Evolutionary conservation across 2,888 invertebrate genomes (phyloP), one percentile per base, ranked within the genome.

Genomic region (Netelia melanura): DNA sequence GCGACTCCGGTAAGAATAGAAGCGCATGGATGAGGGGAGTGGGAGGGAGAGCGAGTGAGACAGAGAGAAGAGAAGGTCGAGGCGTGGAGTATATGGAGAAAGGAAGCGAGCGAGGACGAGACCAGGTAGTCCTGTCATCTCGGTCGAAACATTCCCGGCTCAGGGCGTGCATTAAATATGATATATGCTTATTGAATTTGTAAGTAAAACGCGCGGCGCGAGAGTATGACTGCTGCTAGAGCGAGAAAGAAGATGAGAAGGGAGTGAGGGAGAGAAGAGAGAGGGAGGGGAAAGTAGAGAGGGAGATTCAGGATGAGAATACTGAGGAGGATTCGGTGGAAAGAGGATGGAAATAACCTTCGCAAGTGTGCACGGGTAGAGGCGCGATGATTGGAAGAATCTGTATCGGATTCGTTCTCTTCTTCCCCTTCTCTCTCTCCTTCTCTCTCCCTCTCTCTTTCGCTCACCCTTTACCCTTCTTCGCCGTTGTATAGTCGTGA

Each of bases 141-240:
- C 56, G 80, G 86, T 83, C 83, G 85, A 89, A 90, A 89, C 87
- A 90, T 89, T 89, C 87, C 81, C 86, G 87, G 87, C 89, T 91
- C 90, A 89, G 89, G 88, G 89, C 90, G 89, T 90, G 88, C 92
- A 91, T 92, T 93, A 92, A 92, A 92, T 91, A 91, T 93, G 92
- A 92, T 92, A 92, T 92, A 92, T 91, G 92, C 91, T 93, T 92
- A 92, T 92, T 92, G 92, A 93, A 93, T 91, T 93, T 92, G 92
- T 91, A 90, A 92, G 92, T 91, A 91, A 92, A 92, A 91, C 88
- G 91, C 88, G 88, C 86, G 84, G 48, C 88, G 89, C 87, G 89
- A 87, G 87, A 74, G 76, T 76, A 71, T 44, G 75, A 78, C 68
- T 74, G 71, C 52, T 25, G 70, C 25, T 38, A 25, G 72, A 38